These are phyloP conservation scores for Netelia melanura DNA, from an alignment of 2,888 invertebrate species.

Conservation along the genomic window DNA sequence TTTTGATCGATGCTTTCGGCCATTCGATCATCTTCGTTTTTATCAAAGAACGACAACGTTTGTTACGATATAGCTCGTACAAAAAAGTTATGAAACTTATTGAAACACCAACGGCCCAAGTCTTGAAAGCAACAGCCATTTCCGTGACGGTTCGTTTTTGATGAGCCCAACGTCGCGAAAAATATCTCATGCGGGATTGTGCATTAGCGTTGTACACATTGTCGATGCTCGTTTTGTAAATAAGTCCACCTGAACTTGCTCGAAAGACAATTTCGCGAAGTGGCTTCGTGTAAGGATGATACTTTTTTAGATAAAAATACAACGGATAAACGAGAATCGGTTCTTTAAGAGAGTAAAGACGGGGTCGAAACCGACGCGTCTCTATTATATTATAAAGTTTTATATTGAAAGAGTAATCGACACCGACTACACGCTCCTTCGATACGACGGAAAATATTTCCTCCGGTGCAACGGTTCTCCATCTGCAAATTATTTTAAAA, in stretches of 20 bases:
- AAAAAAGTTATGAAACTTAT: slow-evolving; percentile 13
- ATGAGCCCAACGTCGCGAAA: neutral
- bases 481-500: slow-evolving; percentile 21
- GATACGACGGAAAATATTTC: slow-evolving; percentile 13
- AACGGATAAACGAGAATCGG: slow-evolving; percentile 34
- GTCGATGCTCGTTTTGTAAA: slow-evolving; percentile 29
- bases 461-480: slow-evolving; percentile 4
- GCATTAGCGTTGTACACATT: neutral
- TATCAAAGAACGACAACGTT: neutral
- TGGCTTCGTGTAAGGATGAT: slow-evolving; percentile 25
- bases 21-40: neutral
- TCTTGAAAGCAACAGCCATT: slow-evolving; percentile 14
- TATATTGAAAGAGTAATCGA: slow-evolving; percentile 30
- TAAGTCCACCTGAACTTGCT: neutral
- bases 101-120: slow-evolving; percentile 19
- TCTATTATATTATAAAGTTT: slow-evolving; percentile 19
- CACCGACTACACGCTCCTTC: slow-evolving; percentile 11
- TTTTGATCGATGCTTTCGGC: neutral
- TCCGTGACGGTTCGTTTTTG: neutral
- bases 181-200: neutral
- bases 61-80: slow-evolving; percentile 24
- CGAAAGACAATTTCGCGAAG: neutral
- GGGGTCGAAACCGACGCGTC: neutral
- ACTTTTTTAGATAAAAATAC: slow-evolving; percentile 35
- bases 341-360: slow-evolving; percentile 24